phyloP scores from a whole-genome alignment of 2,888 invertebrate species.

The Caenorhabditis doughertyi region DNA sequence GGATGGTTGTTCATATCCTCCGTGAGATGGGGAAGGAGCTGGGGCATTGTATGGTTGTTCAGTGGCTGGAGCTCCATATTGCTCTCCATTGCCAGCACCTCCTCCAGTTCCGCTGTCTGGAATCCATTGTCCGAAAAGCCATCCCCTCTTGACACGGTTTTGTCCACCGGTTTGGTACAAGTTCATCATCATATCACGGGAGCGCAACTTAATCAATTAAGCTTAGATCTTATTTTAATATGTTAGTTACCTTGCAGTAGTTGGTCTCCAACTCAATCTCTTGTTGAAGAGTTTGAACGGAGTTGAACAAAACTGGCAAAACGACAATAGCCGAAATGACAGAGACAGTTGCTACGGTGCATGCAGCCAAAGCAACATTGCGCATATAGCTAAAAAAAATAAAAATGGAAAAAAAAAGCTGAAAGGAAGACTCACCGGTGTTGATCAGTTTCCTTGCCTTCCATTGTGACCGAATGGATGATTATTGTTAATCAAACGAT shows the following conservation, averaged over 20 bases:
- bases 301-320: slow-evolving; percentile 81
- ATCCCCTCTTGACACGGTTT: slow-evolving; percentile 71
- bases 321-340: slow-evolving; percentile 80
- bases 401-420: not conserved
- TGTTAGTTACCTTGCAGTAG: slow-evolving; percentile 81
- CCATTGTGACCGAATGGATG: slow-evolving; percentile 59
- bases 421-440: slow-evolving; percentile 56
- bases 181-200: slow-evolving; percentile 79
- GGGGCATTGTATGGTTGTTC: slow-evolving; percentile 68
- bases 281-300: slow-evolving; percentile 80
- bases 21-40: slow-evolving; percentile 62
- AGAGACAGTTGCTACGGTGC: slow-evolving; percentile 79
- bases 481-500: slow-evolving; percentile 31
- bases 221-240: too few relatives aligned
- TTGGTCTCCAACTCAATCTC: slow-evolving; percentile 80
- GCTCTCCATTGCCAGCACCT: slow-evolving; percentile 69
- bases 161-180: slow-evolving; percentile 73
- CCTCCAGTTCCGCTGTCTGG: slow-evolving; percentile 76
- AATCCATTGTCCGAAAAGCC: slow-evolving; percentile 78
- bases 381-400: slow-evolving; percentile 72
- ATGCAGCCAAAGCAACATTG: slow-evolving; percentile 77
- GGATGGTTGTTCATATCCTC: slow-evolving; percentile 62
- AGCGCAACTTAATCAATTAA: slow-evolving; percentile 67
- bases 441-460: slow-evolving; percentile 65
- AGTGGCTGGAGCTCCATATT: slow-evolving; percentile 78